Evolutionary conservation across 2,888 invertebrate species (phyloP).

Genomic region (Ophion obscuratus): DNA sequence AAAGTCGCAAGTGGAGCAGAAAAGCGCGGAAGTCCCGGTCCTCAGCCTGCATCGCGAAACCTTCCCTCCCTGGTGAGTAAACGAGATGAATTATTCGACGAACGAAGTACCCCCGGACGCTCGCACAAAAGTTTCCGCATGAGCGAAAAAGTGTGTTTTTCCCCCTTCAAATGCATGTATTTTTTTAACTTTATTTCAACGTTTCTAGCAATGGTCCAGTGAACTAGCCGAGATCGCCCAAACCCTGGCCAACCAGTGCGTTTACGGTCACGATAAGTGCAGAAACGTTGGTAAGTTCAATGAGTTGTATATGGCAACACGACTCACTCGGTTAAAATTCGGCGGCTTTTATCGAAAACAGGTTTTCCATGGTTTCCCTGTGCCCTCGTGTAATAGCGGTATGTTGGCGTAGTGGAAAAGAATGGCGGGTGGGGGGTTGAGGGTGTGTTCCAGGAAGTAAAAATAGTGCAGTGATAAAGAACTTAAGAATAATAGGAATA

Average conservation of each 20-base stretch:
- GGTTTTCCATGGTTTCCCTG: no score
- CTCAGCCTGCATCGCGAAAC: constrained; percentile 68
- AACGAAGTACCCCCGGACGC: neutral
- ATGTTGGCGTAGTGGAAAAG: no score
- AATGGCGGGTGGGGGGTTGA: no score
- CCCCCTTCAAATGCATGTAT: neutral
- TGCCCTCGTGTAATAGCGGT: no score
- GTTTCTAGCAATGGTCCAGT: constrained; percentile 68
- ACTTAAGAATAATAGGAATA: no score
- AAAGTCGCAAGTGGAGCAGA: constrained; percentile 68
- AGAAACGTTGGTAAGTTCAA: constrained; percentile 72
- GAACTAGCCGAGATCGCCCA: constrained; percentile 81
- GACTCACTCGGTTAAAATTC: no score
- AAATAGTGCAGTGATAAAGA: no score
- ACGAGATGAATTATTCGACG: neutral
- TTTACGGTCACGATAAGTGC: constrained; percentile 80
- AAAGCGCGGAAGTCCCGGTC: constrained; percentile 67
- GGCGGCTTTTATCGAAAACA: no score
- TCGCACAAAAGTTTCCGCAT: neutral
- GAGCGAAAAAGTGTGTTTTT: neutral
- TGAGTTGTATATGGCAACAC: neutral
- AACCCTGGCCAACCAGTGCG: constrained; percentile 83
- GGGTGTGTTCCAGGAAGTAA: no score
- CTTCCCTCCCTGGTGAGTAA: constrained; percentile 58
- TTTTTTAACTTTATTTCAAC: neutral